Conservation (phyloP, 1,140 invertebrate genomes). For the Neodiprion lecontei region DNA sequence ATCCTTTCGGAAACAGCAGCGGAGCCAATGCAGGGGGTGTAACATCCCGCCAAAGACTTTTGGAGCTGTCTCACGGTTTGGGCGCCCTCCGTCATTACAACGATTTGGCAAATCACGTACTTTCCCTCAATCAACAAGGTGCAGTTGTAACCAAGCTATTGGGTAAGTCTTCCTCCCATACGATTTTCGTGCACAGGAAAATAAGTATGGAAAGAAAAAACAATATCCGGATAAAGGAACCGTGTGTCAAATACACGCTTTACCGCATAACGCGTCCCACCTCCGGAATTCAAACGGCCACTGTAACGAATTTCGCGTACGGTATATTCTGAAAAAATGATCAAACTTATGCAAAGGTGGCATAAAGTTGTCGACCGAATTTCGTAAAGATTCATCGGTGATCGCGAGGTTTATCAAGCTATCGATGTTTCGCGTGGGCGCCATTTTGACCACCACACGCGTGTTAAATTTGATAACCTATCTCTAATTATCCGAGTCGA, state of each 20-base stretch:
- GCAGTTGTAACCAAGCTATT: conserved; percentile 75
- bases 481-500: no score
- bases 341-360: no score
- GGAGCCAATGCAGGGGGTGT: conserved; percentile 29
- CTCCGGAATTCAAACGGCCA: no score
- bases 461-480: no score
- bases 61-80: conserved; percentile 69
- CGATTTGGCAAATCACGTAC: conserved; percentile 73
- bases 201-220: neutral
- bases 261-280: no score
- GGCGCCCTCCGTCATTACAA: conserved; percentile 72
- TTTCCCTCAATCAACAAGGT: conserved; percentile 71
- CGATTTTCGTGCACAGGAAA: neutral
- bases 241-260: neutral
- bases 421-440: no score
- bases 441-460: no score
- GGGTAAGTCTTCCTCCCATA: conserved; percentile 53
- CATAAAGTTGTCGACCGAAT: no score
- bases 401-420: no score
- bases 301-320: no score
- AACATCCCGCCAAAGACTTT: conserved; percentile 61
- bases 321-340: no score
- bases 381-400: no score
- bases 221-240: neutral
- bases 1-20: conserved; percentile 39